These are phyloP conservation scores for Coremacera marginata DNA, from an alignment of 2,888 invertebrate genomes.

Conservation along the genomic window DNA sequence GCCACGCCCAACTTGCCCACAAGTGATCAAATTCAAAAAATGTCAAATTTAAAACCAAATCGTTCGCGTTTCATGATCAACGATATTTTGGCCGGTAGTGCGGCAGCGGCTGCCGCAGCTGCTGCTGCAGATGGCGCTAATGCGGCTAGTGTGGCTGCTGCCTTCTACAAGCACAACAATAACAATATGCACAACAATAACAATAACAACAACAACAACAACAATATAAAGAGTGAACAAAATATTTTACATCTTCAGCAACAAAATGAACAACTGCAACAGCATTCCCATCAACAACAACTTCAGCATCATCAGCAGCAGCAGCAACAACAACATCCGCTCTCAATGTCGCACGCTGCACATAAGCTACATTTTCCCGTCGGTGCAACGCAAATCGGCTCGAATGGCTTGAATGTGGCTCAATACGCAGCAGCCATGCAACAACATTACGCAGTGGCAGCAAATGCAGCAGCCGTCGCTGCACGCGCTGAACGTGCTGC, in stretches of 20 bases:
- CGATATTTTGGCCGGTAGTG: constrained; percentile 64
- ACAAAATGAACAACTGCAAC: constrained; percentile 42
- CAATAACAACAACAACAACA: constrained; percentile 46
- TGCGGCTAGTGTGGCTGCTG: constrained; percentile 51
- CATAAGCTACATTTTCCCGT: constrained; percentile 62
- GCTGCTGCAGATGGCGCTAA: constrained; percentile 57
- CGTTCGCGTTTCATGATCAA: constrained; percentile 67
- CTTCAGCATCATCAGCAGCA: constrained; percentile 34
- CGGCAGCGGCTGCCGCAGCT: constrained; percentile 57
- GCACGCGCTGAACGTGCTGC: constrained; percentile 59
- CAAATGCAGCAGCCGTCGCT: constrained; percentile 61
- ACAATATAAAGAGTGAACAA: constrained; percentile 41
- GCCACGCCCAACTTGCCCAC: constrained; percentile 56
- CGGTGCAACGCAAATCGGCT: constrained; percentile 58
- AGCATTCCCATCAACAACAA: constrained; percentile 41
- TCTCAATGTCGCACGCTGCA: constrained; percentile 40
- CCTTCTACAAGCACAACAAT: constrained; percentile 61
- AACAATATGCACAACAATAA: constrained; percentile 48
- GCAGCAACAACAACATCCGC: constrained; percentile 34
- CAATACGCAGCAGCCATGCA: constrained; percentile 66
- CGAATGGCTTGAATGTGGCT: constrained; percentile 63
- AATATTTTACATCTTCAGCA: constrained; percentile 38
- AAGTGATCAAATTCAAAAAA: constrained; percentile 51
- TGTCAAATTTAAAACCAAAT: constrained; percentile 63
- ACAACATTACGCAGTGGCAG: constrained; percentile 62